Evolutionary conservation across 2,797 vertebrate species (phyloP), one percentile per base, ranked within the genome.

Genomic region (Poeciliopsis presidionis): DNA sequence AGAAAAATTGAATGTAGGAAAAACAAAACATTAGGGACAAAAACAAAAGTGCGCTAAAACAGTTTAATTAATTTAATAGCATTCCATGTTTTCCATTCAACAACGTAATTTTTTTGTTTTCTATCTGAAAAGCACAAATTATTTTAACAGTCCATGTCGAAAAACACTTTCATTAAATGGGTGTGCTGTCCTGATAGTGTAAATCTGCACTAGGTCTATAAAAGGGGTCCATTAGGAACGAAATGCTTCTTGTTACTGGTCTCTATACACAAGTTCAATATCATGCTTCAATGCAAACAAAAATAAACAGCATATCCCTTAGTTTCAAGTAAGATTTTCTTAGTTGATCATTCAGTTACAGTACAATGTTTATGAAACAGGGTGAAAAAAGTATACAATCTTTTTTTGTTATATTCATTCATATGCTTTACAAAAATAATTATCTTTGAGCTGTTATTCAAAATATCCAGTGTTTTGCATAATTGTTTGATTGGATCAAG

Each of bases 391-490:
- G 93, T 95, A 95, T 94, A 95, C 92, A 95, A 95, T 95, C 83
- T 89, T 88, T 86, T 84, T 84, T 90, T 86, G 84, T 80, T 70
- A 79, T 53, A 33, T 46, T 79, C 76, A 85, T 91, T 93, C 69
- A 82, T 88, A 76, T 85, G 89, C 91, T 84, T 91, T 95, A 95
- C 77, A 96, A 96, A 95, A 96, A 96, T 96, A 96, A 93, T 90
- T 49, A 91, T 93, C 78, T 95, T 84, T 88, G 88, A 91, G 92
- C 91, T 93, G 87, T 87, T 95, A 93, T 93, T 95, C 78, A 95
- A 96, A 96, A 96, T 94, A 91, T 95, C 94, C 93, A 88, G 90
- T 90, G 85, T 91, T 94, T 96, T 96, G 96, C 95, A 96, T 96
- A 96, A 95, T 93, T 86, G 93, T 95, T 92, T 92, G 91, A 94